Conservation (phyloP, 2,888 invertebrate species). For the Cheilosia urbana region DNA sequence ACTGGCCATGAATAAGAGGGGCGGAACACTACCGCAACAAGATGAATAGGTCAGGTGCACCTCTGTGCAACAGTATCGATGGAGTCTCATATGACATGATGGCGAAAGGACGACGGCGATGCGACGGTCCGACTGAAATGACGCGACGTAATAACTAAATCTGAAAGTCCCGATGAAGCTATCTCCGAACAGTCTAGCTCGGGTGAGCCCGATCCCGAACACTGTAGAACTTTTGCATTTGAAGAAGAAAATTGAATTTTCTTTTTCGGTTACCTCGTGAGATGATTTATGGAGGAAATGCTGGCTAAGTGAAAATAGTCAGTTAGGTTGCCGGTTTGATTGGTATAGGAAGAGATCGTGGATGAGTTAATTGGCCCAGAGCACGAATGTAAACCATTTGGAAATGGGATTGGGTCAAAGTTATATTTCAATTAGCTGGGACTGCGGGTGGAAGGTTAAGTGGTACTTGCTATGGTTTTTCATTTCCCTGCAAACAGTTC, state of each 20-base stretch:
- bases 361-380: conserved; percentile 72
- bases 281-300: conserved; percentile 66
- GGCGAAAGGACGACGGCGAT: conserved; percentile 66
- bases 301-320: conserved; percentile 59
- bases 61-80: conserved; percentile 43
- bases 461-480: conserved; percentile 49
- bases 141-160: conserved; percentile 73
- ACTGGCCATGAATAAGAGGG: conserved; percentile 69
- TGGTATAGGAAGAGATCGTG: conserved; percentile 65
- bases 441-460: conserved; percentile 60
- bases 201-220: background rate
- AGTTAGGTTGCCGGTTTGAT: conserved; percentile 58
- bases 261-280: conserved; percentile 20
- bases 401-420: conserved; percentile 73
- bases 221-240: conserved; percentile 36
- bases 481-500: conserved; percentile 18
- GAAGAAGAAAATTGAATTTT: conserved; percentile 48
- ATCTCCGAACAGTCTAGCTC: conserved; percentile 33
- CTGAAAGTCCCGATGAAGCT: conserved; percentile 70
- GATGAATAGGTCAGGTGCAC: conserved; percentile 73
- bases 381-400: conserved; percentile 74
- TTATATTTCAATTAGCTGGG: conserved; percentile 71
- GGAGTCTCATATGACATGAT: conserved; percentile 66
- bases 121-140: conserved; percentile 48
- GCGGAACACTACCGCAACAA: conserved; percentile 70